Conservation (phyloP, 1,140 invertebrate genomes). For the Papilio polyxenes region DNA sequence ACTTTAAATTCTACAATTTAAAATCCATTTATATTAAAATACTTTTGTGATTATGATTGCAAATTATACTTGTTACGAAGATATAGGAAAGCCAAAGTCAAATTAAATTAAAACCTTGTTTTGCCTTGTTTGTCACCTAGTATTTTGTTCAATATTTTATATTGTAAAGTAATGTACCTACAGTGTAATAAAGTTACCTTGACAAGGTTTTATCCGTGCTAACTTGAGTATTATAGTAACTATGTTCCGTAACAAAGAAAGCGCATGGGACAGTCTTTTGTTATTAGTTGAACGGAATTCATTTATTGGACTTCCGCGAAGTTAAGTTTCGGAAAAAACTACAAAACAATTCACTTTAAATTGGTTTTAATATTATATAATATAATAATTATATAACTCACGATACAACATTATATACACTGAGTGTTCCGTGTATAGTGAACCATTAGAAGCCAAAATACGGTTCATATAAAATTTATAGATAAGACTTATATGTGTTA, state of each 20-base stretch:
- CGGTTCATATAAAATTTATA: not conserved
- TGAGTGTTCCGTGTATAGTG: too few species aligned
- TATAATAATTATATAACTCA: too few species aligned
- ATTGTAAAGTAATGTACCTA: not conserved
- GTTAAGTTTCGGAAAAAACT: slow-evolving; percentile 46
- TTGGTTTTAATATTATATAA: slow-evolving; percentile 54
- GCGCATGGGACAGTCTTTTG: slow-evolving; percentile 69
- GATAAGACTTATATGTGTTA: not conserved
- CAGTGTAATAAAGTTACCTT: not conserved
- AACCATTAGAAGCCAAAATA: not conserved
- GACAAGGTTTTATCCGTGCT: slow-evolving; percentile 52
- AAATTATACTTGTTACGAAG: slow-evolving; percentile 32
- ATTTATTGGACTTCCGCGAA: slow-evolving; percentile 55
- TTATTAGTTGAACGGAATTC: slow-evolving; percentile 68
- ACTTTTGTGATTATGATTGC: not conserved
- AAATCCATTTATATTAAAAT: slow-evolving; percentile 4
- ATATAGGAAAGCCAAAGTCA: not conserved
- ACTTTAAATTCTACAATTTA: not conserved
- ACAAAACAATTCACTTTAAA: slow-evolving; percentile 72
- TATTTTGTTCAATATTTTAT: not conserved
- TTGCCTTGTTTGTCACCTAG: not conserved
- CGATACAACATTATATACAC: too few species aligned
- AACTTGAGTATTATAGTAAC: slow-evolving; percentile 46
- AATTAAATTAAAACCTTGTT: not conserved
- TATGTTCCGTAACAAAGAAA: slow-evolving; percentile 52